These are phyloP conservation scores for Rotaria socialis DNA, from an alignment of 2,888 invertebrate genomes.

Conservation along the genomic window DNA sequence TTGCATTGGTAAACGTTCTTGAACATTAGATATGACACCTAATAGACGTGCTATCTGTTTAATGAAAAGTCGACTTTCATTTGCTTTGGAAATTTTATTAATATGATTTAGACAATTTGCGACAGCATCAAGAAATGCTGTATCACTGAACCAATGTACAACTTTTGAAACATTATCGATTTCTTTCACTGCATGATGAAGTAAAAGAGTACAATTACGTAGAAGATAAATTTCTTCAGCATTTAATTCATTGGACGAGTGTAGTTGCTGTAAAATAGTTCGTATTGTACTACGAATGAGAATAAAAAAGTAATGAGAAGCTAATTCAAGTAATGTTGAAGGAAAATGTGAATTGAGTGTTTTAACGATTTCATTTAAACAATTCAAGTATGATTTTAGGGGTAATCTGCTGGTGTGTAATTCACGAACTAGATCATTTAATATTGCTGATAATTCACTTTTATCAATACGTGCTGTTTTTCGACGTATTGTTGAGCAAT, in stretches of 20 bases:
- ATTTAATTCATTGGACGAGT: not conserved
- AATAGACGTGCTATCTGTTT: not conserved
- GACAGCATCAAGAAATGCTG: not conserved
- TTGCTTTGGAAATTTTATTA: not conserved
- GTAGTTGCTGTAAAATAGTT: not conserved
- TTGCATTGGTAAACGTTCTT: not conserved
- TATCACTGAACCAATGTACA: not conserved
- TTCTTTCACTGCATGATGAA: not conserved
- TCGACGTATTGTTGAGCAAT: constrained; percentile 5
- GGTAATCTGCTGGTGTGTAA: not conserved
- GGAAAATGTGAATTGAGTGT: not conserved
- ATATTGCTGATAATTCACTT: not conserved
- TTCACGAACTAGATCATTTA: not conserved
- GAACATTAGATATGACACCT: not conserved
- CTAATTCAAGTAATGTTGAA: not conserved
- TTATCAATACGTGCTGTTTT: not conserved
- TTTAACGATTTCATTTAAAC: not conserved
- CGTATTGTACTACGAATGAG: not conserved
- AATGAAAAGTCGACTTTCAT: not conserved
- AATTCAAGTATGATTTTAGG: not conserved
- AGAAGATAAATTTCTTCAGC: not conserved
- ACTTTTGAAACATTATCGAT: not conserved
- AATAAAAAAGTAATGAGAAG: not conserved
- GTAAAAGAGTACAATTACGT: not conserved
- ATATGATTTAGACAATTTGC: not conserved